Evolutionary conservation across 2,113 vertebrate species (phyloP).

Genomic region (Sapajus apella): DNA sequence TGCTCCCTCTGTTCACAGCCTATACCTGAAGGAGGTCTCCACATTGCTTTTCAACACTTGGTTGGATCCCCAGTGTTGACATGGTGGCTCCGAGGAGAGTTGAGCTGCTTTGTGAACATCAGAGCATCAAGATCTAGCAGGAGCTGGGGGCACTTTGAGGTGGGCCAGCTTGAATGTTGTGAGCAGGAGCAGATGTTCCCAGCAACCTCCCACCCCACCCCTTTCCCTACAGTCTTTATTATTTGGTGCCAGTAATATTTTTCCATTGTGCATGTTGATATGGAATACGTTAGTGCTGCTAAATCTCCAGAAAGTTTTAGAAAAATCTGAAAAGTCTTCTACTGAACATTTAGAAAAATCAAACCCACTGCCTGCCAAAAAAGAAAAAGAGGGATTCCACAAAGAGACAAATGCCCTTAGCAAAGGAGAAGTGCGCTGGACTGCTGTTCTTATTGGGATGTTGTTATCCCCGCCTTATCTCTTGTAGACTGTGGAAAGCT

Average conservation of each 20-base stretch:
- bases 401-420: background rate
- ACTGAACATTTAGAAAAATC: slow-evolving; percentile 65
- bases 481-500: slow-evolving; percentile 52
- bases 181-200: slow-evolving; percentile 60
- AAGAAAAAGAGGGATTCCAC: background rate
- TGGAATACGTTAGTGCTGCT: background rate
- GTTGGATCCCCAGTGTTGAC: slow-evolving; percentile 59
- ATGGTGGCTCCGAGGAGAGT: slow-evolving; percentile 38
- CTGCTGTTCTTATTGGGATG: background rate
- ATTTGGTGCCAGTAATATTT: slow-evolving; percentile 52
- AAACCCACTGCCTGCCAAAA: background rate
- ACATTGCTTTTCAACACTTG: slow-evolving; percentile 63
- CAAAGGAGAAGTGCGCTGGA: background rate
- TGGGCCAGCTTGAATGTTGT: slow-evolving; percentile 59
- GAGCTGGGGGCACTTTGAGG: slow-evolving; percentile 56
- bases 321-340: slow-evolving; percentile 69
- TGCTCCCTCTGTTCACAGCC: slow-evolving; percentile 76
- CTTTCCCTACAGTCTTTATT: slow-evolving; percentile 43
- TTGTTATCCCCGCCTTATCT: background rate
- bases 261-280: slow-evolving; percentile 27
- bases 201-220: background rate
- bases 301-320: slow-evolving; percentile 49
- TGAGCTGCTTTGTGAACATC: slow-evolving; percentile 56
- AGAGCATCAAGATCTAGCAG: background rate
- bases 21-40: slow-evolving; percentile 71